phyloP scores from a whole-genome alignment of 2,888 invertebrate species.

The Dorcus hopei region DNA sequence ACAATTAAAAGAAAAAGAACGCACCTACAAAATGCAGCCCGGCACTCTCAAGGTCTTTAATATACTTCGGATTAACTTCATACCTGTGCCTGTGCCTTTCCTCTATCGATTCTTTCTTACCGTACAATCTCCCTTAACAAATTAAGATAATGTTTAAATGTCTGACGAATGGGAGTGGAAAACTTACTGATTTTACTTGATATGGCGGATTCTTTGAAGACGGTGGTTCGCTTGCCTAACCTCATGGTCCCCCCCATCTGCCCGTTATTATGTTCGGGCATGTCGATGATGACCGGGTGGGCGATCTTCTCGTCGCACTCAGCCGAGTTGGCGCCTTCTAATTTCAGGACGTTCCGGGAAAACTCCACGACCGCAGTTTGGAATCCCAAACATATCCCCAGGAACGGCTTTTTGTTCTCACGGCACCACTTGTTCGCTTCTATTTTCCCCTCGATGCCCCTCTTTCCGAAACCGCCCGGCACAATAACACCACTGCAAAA shows the following conservation, averaged over 20 bases:
- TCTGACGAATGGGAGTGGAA: not conserved
- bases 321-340: constrained; percentile 78
- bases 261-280: constrained; percentile 97
- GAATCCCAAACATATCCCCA: constrained; percentile 96
- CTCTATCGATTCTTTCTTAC: constrained; percentile 73
- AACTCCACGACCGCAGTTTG: constrained; percentile 97
- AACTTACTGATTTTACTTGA: constrained; percentile 60
- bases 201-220: constrained; percentile 62
- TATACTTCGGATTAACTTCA: constrained; percentile 92
- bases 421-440: constrained; percentile 92
- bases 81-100: constrained; percentile 97
- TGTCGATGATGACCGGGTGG: constrained; percentile 89
- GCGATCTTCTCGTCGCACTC: constrained; percentile 75
- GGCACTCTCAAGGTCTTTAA: constrained; percentile 69
- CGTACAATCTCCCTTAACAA: constrained; percentile 69
- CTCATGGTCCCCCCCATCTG: constrained; percentile 97
- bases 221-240: constrained; percentile 86
- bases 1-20: constrained; percentile 24
- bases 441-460: constrained; percentile 96
- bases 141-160: constrained; percentile 1
- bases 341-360: constrained; percentile 76
- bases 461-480: constrained; percentile 95
- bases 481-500: constrained; percentile 84
- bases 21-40: constrained; percentile 87
- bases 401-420: constrained; percentile 81